Base-by-base conservation (phyloP, 1,140 invertebrate genomes). In the Idris sp. region DNA sequence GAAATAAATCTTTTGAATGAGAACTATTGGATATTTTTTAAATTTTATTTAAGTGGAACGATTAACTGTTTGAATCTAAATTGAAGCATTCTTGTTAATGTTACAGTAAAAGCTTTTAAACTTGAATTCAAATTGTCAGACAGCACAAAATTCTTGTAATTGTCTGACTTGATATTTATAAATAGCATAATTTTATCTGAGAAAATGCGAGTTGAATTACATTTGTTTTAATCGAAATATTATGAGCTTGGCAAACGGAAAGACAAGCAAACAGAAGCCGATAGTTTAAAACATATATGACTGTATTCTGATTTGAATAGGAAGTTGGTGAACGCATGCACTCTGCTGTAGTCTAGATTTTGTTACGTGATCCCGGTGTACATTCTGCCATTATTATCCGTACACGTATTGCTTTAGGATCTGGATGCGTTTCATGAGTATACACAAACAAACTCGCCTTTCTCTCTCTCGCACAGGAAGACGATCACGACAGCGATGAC, bases 321-420 rank as follows among this genome's bases (percentile, higher is more conserved):
- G 71, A 67, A 54, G 54, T 61, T 56, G 14, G 35, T 48, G 62
- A 40, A 56, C 61, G 49, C 28, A 33, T 43, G 53, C 36, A 26
- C 19, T n/a, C n/a, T n/a, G n/a, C n/a, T 54, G 51, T 74, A 61
- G 19, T n/a, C n/a, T n/a, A n/a, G 46, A 41, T 68, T 68, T 74
- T 56, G 49, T 28, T 56, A 62, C 54, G 61, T 67, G 54, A 67
- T 67, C 71, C 38, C 48, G 53, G 71, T 59, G 46, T 74, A 61
- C 61, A 19, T 61, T 74, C 48, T 46, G 8, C 25, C 25, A 46
- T 74, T 74, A 67, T 74, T 68, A 68, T 74, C 46, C 48, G 61
- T 25, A 65, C 53, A 54, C 10, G 46, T 46, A 53, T 59, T 40
- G 61, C 59, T 53, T 18, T 2, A 9, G 38, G 1, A 25, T 16